phyloP scores from a whole-genome alignment of 1,140 invertebrate species.

The Bombus huntii region DNA sequence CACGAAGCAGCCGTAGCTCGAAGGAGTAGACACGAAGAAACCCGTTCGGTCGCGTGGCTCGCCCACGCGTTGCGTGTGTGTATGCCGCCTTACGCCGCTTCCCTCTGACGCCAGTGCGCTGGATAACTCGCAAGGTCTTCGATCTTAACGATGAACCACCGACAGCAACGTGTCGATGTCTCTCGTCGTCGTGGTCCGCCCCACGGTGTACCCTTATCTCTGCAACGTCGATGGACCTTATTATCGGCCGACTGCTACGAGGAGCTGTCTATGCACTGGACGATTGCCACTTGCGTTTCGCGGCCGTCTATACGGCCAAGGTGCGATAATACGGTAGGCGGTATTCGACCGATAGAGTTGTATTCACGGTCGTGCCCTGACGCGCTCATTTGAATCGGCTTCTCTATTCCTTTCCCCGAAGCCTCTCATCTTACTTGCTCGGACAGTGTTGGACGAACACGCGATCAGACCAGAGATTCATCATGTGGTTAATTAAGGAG shows the following conservation, averaged over 20 bases:
- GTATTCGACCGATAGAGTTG: conserved; percentile 39
- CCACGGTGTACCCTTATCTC: conserved; percentile 38
- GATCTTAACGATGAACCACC: conserved; percentile 56
- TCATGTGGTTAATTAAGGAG: conserved; percentile 1
- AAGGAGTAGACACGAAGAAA: conserved; percentile 63
- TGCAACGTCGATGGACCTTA: conserved; percentile 38
- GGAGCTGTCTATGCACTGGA: conserved; percentile 28
- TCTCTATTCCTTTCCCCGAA: background rate
- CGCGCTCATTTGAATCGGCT: conserved; percentile 46
- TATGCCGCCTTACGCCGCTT: conserved; percentile 55
- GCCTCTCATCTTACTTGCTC: background rate
- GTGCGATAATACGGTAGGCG: conserved; percentile 52
- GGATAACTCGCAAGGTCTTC: conserved; percentile 54
- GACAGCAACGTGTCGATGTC: conserved; percentile 32
- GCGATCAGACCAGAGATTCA: background rate
- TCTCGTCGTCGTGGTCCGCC: conserved; percentile 7
- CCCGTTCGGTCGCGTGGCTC: conserved; percentile 77
- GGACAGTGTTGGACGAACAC: background rate
- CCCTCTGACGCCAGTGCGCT: background rate
- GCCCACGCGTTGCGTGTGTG: conserved; percentile 73
- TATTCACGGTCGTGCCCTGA: conserved; percentile 16
- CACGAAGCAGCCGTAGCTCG: conserved; percentile 43
- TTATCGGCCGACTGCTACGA: conserved; percentile 45
- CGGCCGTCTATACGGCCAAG: conserved; percentile 6
- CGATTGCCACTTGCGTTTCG: conserved; percentile 41